Evolutionary conservation across 2,888 invertebrate genomes (phyloP), one percentile per base, ranked within the genome.

Genomic region (Nipponacmea schrenckii): DNA sequence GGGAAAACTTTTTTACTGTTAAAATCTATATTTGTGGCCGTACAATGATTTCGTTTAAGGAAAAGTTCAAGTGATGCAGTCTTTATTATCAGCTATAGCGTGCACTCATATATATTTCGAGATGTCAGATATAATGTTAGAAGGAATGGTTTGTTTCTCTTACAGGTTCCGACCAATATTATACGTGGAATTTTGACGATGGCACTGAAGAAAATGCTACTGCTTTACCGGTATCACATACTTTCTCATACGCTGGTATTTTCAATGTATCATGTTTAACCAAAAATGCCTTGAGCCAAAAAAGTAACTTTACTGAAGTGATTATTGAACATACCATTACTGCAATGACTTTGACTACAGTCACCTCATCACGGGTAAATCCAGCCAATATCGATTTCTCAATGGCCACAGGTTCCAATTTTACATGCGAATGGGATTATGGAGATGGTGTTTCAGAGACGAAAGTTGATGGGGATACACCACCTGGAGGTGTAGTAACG

Each of bases 121-220:
- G 31, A 31, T 3, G 31, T 5, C 31, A 31, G 31, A 31, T 31
- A 31, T 31, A 31, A 31, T 31, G 31, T 31, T 31, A 31, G 3
- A 3, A 31, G 5, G 31, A 3, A 39, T 8, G 10, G 39, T 5
- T 67, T 26, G 39, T 66, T 50, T 44, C 8, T 68, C 45, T 72
- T 71, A 20, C 74, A 85, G 88, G 87, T 5, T 78, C 79, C 63
- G 79, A 84, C 69, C 78, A 85, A 5, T 78, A 75, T 27, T 86
- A 85, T 74, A 76, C 74, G 26, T 88, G 87, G 87, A 77, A 83
- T 67, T 82, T 86, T 69, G 87, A 85, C 10, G 84, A 87, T 70
- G 85, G 84, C 2, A 72, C 56, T 20, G 50, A 62, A 4, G 44
- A 20, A 26, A 48, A 73, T 64, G 44, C 75, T 63, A 71, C 72